A percentile compares a stretch with the other conserved stretches of the same genome.
Conservation (phyloP, 2,888 invertebrate genomes). For the Catocala fraxini region DNA sequence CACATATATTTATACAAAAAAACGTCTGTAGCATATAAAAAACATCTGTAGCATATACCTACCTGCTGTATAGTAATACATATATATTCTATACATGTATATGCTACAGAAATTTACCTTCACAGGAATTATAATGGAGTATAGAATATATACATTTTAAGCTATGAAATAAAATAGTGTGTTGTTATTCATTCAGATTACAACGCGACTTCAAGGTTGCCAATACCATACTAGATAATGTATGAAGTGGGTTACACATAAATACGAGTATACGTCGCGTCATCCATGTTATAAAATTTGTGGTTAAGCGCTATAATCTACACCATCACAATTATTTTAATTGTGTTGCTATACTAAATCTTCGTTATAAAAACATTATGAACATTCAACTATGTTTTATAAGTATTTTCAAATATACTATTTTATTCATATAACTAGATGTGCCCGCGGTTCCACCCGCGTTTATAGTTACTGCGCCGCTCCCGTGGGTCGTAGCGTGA, state of each 20-base stretch:
- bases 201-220: constrained; percentile 38
- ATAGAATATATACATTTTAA: constrained; percentile 46
- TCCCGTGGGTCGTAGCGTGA: no score
- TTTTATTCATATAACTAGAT: no score
- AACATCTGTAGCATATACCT: no score
- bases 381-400: no score
- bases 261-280: constrained; percentile 1
- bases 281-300: neutral
- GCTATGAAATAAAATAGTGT: constrained; percentile 33
- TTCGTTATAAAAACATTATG: no score
- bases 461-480: no score
- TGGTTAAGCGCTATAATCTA: constrained; percentile 6
- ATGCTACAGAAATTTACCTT: constrained; percentile 32
- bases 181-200: constrained; percentile 47
- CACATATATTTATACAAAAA: no score
- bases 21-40: no score
- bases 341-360: no score
- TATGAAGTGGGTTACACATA: constrained; percentile 31
- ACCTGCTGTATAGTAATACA: no score
- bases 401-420: no score
- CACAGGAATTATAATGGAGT: constrained; percentile 24
- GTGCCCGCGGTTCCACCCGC: no score
- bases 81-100: neutral
- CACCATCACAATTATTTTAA: neutral
- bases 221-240: constrained; percentile 35